Evolutionary conservation across 2,888 invertebrate species (phyloP).

Genomic region (Apodemia zela): DNA sequence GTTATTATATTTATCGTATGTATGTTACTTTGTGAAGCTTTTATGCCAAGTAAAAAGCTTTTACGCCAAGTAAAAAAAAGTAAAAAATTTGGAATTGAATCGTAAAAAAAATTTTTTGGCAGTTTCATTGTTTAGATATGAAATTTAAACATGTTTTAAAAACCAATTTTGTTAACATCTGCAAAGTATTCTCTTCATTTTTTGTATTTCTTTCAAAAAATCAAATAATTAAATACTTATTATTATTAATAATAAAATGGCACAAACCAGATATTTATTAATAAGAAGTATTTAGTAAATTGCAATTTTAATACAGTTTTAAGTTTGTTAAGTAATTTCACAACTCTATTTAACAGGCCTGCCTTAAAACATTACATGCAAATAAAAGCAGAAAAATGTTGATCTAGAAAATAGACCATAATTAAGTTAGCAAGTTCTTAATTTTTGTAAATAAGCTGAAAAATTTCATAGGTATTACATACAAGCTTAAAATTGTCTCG

Average conservation of each 20-base stretch:
- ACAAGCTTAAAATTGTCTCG: neutral
- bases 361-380: neutral
- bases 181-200: neutral
- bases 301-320: neutral
- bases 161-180: neutral
- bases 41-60: too few relatives aligned
- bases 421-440: neutral
- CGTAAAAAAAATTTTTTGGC: neutral
- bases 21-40: too few relatives aligned
- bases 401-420: neutral
- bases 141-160: neutral
- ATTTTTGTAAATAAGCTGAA: constrained; percentile 5
- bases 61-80: too few relatives aligned
- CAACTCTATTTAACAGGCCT: neutral
- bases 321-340: neutral
- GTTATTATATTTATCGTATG: too few relatives aligned
- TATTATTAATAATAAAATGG: constrained; percentile 1
- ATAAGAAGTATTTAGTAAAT: neutral
- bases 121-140: neutral
- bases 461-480: neutral
- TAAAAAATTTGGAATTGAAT: neutral
- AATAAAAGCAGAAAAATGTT: neutral
- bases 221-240: neutral
- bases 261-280: neutral
- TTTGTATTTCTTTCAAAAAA: neutral